Conservation (phyloP, 2,113 vertebrate species). For the Rissa tridactyla region DNA sequence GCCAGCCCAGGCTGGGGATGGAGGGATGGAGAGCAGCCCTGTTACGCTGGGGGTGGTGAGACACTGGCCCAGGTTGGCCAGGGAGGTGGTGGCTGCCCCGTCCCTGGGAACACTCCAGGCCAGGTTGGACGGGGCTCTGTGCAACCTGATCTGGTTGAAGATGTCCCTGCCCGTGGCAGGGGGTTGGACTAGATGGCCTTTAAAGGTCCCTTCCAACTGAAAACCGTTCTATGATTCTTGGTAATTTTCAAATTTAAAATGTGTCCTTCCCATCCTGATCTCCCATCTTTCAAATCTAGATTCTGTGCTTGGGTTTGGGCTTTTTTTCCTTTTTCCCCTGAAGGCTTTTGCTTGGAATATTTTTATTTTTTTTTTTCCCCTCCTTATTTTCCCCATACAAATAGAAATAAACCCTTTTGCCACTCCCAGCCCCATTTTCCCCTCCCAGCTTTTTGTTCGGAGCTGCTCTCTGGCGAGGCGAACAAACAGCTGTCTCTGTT, state of each 20-base stretch:
- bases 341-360: not conserved
- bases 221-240: not conserved
- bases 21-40: no score
- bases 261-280: accelerated
- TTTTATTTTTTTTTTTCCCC: no score
- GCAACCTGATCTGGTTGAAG: not conserved
- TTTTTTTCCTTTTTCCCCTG: not conserved
- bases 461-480: slow-evolving; percentile 30
- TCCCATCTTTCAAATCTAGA: not conserved
- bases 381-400: not conserved
- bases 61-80: no score
- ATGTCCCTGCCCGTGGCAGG: not conserved
- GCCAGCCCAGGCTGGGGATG: no score
- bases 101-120: no score
- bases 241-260: not conserved
- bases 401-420: not conserved
- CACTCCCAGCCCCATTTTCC: not conserved
- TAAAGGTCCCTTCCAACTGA: not conserved
- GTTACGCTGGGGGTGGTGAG: no score
- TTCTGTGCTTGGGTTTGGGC: not conserved
- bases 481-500: slow-evolving; percentile 49
- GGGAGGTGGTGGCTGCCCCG: no score
- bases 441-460: slow-evolving; percentile 1
- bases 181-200: not conserved
- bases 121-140: not conserved